Evolutionary conservation across 2,113 vertebrate species (phyloP).

Genomic region (Lophura nycthemera): DNA sequence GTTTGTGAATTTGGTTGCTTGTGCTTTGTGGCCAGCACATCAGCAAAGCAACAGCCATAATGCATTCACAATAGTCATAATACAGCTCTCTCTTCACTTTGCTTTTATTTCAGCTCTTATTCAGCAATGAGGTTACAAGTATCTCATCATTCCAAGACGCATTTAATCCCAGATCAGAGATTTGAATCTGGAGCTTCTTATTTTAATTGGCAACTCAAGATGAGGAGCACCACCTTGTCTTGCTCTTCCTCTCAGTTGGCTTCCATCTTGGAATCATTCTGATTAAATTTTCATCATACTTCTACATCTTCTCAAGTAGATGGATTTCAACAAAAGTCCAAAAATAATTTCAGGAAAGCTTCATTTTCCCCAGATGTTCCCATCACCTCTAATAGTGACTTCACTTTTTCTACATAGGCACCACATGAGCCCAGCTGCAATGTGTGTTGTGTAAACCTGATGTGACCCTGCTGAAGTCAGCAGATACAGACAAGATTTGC

Average conservation of each 20-base stretch:
- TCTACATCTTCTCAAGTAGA: not conserved
- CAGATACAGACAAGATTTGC: slow-evolving; percentile 52
- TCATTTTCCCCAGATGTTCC: not conserved
- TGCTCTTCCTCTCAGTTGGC: not conserved
- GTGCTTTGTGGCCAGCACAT: not conserved
- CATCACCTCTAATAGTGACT: not conserved
- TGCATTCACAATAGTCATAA: not conserved
- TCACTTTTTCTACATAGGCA: not conserved
- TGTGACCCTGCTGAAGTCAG: slow-evolving; percentile 47
- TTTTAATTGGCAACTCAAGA: not conserved
- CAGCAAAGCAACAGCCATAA: not conserved
- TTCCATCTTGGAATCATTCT: not conserved
- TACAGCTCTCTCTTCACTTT: not conserved
- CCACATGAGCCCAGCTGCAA: not conserved
- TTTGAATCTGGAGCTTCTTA: not conserved
- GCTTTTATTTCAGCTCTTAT: not conserved
- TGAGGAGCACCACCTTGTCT: not conserved
- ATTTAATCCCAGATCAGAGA: not conserved
- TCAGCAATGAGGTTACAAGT: not conserved
- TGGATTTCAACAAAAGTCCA: not conserved
- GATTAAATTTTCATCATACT: not conserved
- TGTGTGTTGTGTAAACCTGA: slow-evolving; percentile 32
- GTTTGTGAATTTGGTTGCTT: not conserved
- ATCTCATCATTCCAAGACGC: not conserved
- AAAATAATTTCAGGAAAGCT: slow-evolving; percentile 8